Conservation (phyloP, 2,113 vertebrate species). For the Xyrauchen texanus region DNA sequence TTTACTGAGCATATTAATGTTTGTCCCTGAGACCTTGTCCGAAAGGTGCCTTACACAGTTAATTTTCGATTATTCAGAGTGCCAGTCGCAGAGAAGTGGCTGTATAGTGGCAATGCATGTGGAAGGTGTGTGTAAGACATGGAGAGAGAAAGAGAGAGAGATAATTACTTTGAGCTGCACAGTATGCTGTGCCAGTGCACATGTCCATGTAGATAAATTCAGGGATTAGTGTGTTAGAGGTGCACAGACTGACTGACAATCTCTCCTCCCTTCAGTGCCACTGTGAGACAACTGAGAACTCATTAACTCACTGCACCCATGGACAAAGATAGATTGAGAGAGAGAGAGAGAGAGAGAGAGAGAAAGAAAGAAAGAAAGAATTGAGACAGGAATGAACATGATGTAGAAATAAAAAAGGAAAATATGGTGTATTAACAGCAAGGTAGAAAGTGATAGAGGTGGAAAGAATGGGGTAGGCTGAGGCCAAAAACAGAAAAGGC, state of each 20-base stretch:
- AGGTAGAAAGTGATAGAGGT: conserved; percentile 6
- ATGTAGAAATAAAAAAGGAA: conserved; percentile 1
- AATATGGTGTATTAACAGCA: not conserved
- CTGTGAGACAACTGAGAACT: conserved; percentile 33
- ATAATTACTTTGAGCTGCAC: not conserved
- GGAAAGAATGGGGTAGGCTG: not conserved
- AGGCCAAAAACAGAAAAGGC: conserved; percentile 24
- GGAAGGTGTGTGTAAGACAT: not conserved
- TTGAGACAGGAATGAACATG: conserved; percentile 4
- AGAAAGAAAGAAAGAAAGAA: not conserved
- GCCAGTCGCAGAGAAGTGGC: too few species aligned
- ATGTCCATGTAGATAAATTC: conserved; percentile 34
- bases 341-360: too few species aligned
- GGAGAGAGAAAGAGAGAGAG: too few species aligned
- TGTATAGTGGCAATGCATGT: not conserved
- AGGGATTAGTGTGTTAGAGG: conserved; percentile 19
- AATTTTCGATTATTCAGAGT: conserved; percentile 27
- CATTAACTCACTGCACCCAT: conserved; percentile 27
- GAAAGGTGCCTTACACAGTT: not conserved
- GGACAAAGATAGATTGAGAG: not conserved
- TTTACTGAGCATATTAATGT: conserved; percentile 32
- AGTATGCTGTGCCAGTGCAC: conserved; percentile 21
- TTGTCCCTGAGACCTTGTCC: not conserved
- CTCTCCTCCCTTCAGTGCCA: conserved; percentile 37
- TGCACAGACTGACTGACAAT: conserved; percentile 41